phyloP scores from a whole-genome alignment of 2,113 vertebrate genomes.

The Chionodraco myersi region DNA sequence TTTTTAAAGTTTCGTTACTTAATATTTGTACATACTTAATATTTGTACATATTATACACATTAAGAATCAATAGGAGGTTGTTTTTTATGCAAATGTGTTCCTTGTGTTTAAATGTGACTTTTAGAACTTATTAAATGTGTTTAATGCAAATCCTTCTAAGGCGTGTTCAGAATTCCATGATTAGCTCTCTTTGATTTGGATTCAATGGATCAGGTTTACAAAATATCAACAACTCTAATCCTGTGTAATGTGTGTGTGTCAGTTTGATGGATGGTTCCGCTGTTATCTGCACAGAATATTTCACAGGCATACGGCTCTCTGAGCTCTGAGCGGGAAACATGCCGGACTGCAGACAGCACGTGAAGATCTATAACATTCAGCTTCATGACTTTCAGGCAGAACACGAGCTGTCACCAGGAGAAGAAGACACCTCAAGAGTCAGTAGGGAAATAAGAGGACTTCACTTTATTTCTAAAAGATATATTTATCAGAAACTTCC shows the following conservation, averaged over 20 bases:
- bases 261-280: conserved; percentile 32
- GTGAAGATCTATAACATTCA: conserved; percentile 20
- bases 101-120: background rate
- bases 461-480: background rate
- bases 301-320: background rate
- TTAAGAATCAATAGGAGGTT: background rate
- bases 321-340: conserved; percentile 29
- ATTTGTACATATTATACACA: background rate
- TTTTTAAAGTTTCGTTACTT: background rate
- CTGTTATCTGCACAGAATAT: conserved; percentile 24
- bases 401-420: conserved; percentile 3
- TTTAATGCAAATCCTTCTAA: background rate
- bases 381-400: background rate
- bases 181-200: background rate
- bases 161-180: background rate
- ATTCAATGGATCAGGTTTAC: background rate
- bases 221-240: background rate
- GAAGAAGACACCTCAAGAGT: background rate
- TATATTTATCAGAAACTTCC: background rate
- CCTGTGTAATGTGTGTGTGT: background rate
- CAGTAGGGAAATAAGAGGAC: background rate
- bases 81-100: background rate
- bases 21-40: conserved; percentile 11
- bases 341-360: conserved; percentile 16
- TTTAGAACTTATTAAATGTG: background rate